A percentile compares a stretch with the other conserved stretches of the same genome.
These are phyloP conservation scores for Natator depressus DNA, from an alignment of 2,113 vertebrate species.

Conservation along the genomic window DNA sequence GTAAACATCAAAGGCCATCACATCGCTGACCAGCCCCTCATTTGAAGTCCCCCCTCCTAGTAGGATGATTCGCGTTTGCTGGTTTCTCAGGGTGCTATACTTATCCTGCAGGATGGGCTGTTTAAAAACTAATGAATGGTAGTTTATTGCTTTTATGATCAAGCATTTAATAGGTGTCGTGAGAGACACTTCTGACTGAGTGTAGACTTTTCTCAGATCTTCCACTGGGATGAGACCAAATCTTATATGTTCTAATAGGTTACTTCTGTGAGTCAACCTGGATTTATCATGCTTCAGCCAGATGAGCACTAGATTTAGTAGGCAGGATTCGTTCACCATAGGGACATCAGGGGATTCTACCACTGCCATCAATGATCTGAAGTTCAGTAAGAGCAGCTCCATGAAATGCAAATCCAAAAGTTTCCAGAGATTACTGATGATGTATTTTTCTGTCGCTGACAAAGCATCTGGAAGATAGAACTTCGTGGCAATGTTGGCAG, in stretches of 20 bases:
- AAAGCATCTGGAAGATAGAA: conserved; percentile 82
- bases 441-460: conserved; percentile 80
- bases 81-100: conserved; percentile 83
- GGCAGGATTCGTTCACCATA: conserved; percentile 80
- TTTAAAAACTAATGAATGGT: conserved; percentile 83
- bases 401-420: conserved; percentile 78
- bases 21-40: conserved; percentile 77
- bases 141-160: conserved; percentile 90
- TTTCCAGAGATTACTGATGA: conserved; percentile 80
- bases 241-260: conserved; percentile 86
- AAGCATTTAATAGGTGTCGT: conserved; percentile 86
- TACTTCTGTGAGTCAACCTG: conserved; percentile 78
- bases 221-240: conserved; percentile 81
- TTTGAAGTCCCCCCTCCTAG: conserved; percentile 82
- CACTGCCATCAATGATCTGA: conserved; percentile 81
- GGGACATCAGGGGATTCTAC: conserved; percentile 85
- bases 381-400: conserved; percentile 86
- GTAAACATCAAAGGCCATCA: conserved; percentile 85
- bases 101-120: conserved; percentile 88
- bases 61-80: conserved; percentile 82
- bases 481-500: conserved; percentile 88
- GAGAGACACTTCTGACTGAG: conserved; percentile 76
- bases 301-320: conserved; percentile 85
- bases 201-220: conserved; percentile 79
- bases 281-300: conserved; percentile 87